Base-by-base conservation (phyloP, 1,140 invertebrate genomes). In the Drosophila equinoxialis region DNA sequence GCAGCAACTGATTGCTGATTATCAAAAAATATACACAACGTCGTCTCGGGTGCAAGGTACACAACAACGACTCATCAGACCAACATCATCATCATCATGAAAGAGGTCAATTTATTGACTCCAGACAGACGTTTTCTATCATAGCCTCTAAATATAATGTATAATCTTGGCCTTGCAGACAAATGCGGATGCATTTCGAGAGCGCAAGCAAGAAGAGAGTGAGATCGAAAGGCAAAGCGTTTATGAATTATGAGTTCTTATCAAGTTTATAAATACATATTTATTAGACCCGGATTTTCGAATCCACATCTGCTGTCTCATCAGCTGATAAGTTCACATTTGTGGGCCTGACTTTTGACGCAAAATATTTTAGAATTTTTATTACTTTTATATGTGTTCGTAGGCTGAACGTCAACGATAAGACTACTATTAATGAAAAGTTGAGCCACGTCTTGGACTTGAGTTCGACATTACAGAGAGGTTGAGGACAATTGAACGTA, bases 111-210 rank as follows among this genome's bases (percentile, higher is more conserved):
- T 8, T 6, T 8, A 51, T 10, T 51, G 45, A 51, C 8, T 23
- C 45, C 3, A 51, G 45, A 51, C 45, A 51, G 45, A 23, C 45
- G 13, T 51, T 51, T 51, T 20, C 45, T 23, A 51, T 23, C 45
- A 11, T 23, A 48, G 7, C 45, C 14, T 17, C 14, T 20, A 14
- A 48, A 6, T 30, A 30, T 30, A 30, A 30, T 30, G 5, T 30
- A 30, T 30, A 30, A 30, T 30, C 30, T 30, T 30, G 20, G 26
- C 51, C 3, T 59, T 57, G 81, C 39, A 68, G 60, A 57, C 68
- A 68, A 20, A 81, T 69, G 42, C 78, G 81, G 81, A 85, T 85
- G 78, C 77, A 78, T 59, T 59, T 20, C 3, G 30, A 35, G n/a
- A n/a, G 26, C 13, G 26, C 30, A 30, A 6, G 5, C 30, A 30